Evolutionary conservation across 2,888 invertebrate genomes (phyloP), one percentile per base, ranked within the genome.

Genomic region (Himalopsyche tibetana): DNA sequence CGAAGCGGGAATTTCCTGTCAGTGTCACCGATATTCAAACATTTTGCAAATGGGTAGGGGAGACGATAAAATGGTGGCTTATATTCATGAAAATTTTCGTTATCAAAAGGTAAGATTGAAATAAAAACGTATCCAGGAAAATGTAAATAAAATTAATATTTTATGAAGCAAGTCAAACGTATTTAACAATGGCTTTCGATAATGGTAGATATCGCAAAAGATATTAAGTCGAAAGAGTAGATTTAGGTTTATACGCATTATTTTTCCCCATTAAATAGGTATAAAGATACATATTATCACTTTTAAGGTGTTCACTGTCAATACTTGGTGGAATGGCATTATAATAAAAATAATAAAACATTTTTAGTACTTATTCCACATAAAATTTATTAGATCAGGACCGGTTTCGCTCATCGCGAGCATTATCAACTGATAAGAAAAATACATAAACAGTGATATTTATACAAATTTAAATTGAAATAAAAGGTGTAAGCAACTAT

Each of bases 1-100:
- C 63, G 63, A 63, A 63, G 63, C 63, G 63, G 63, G 63, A 28
- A 63, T 63, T 63, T 63, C 63, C 63, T 63, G 63, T 63, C 63
- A 63, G 63, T 63, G 63, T 63, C 63, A 63, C 63, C 19, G 63
- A 63, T 63, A 63, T 63, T 63, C 63, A 63, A 19, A 63, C 63
- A 63, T 63, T 63, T 63, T 19, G 63, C 28, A 63, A 63, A 63
- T 63, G 6, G 63, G 63, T 63, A 19, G 63, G 63, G 63, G 11
- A 4, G 63, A 63, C n/a, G 63, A 63, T 28, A 63, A 63, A 63
- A 63, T 63, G 63, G 63, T 63, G 28, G 63, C 63, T 63, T 63
- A 63, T 63, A 63, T 63, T 63, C 63, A 63, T 63, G 63, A 63
- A 28, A 19, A 63, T 63, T 28, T 19, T 63, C 63, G n/a, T 63